phyloP scores from a whole-genome alignment of 1,140 invertebrate species.

The Pachypsylla venusta region DNA sequence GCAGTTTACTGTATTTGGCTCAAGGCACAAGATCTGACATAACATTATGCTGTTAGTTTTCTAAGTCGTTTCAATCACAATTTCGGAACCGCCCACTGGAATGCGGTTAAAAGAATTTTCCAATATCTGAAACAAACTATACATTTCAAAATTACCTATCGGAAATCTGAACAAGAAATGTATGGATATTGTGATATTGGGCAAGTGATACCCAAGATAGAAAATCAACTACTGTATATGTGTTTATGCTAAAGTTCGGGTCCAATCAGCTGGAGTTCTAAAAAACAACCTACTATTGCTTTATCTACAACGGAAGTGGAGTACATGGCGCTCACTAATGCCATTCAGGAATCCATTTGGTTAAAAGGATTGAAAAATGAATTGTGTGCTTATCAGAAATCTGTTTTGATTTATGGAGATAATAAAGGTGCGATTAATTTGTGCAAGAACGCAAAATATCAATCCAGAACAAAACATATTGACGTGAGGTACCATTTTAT shows the following conservation, averaged over 20 bases:
- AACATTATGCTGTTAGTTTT: conserved; percentile 23
- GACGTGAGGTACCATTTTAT: conserved; percentile 28
- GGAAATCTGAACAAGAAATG: neutral
- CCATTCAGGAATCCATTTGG: conserved; percentile 19
- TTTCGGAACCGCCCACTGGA: conserved; percentile 24
- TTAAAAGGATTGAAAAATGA: conserved; percentile 16
- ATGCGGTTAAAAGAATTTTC: conserved; percentile 29
- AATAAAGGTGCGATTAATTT: conserved; percentile 26
- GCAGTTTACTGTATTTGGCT: conserved; percentile 1
- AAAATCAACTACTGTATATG: conserved; percentile 25
- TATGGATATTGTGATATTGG: conserved; percentile 28
- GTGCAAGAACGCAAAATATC: conserved; percentile 22
- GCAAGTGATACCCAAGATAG: conserved; percentile 25
- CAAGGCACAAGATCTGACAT: neutral
- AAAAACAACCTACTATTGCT: conserved; percentile 23
- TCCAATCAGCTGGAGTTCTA: conserved; percentile 21
- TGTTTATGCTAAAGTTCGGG: conserved; percentile 17
- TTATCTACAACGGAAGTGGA: conserved; percentile 25
- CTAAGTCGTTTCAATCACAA: conserved; percentile 26
- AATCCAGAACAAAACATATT: conserved; percentile 28
- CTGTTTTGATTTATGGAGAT: conserved; percentile 20
- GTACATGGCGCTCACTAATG: conserved; percentile 24
- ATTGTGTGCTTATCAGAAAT: neutral
- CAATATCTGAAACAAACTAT: conserved; percentile 30
- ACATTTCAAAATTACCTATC: conserved; percentile 23